Percentiles rank a stretch among this genome's conserved stretches.
Evolutionary conservation across 2,888 invertebrate genomes (phyloP).

Genomic region (Hirtodrosophila confusa): DNA sequence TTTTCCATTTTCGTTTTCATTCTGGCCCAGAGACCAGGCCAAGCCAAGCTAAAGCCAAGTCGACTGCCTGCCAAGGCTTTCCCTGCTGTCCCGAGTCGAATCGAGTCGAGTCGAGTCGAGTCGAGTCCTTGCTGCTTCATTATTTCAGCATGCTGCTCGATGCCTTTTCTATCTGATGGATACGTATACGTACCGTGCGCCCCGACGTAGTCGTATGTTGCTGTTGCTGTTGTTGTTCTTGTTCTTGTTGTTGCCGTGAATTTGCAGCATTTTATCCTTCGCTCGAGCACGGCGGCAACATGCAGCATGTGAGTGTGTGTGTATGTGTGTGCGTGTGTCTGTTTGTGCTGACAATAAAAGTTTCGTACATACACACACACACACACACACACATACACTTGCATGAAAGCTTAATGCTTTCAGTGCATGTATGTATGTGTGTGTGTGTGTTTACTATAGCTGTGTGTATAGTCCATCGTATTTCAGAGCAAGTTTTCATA

Average conservation of each 20-base stretch:
- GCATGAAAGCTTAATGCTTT: constrained; percentile 72
- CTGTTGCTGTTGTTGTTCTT: constrained; percentile 26
- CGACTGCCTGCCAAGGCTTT: constrained; percentile 39
- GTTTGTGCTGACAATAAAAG: constrained; percentile 77
- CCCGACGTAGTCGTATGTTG: constrained; percentile 38
- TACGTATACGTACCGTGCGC: constrained; percentile 78
- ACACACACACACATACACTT: constrained; percentile 43
- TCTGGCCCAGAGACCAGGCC: constrained; percentile 61
- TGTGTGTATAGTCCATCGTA: constrained; percentile 69
- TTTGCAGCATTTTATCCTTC: constrained; percentile 80
- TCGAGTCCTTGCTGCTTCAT: constrained; percentile 80
- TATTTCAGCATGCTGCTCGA: constrained; percentile 80
- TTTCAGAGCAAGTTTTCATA: constrained; percentile 76
- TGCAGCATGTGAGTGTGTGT: constrained; percentile 41
- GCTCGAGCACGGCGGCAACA: constrained; percentile 58
- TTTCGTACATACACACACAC: constrained; percentile 66
- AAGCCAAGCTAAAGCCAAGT: constrained; percentile 42
- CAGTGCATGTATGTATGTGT: constrained; percentile 31
- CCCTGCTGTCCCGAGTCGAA: constrained; percentile 34
- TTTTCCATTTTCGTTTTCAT: constrained; percentile 79
- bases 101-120: constrained; percentile 33
- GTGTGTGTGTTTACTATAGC: constrained; percentile 45
- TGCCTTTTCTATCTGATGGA: constrained; percentile 80
- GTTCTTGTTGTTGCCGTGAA: constrained; percentile 68
- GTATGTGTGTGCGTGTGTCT: constrained; percentile 63